Evolutionary conservation across 2,797 vertebrate species (phyloP), one percentile per base, ranked within the genome.

Genomic region (Ataeniobius toweri): DNA sequence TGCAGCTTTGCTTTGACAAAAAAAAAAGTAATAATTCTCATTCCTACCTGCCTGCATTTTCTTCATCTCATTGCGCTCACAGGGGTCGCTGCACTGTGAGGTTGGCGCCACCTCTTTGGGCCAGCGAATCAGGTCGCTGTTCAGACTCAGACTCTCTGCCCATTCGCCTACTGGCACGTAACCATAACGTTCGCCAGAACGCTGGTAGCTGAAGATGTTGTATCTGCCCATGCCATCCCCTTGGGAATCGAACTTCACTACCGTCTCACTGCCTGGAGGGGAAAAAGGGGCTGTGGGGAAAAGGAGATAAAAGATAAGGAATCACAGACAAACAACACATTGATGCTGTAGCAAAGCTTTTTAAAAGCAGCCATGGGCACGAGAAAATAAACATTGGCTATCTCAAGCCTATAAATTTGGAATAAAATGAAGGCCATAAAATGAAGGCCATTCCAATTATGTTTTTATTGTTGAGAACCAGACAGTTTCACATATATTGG

Each of bases 171-270:
- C 96, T 58, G 97, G 97, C 90, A 97, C 83, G 12, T 99, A 99
- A 77, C 95, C 91, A 50, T 97, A 98, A 86, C 96, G 97, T 78
- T 95, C 94, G 0, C 87, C 89, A 12, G 88, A 87, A 41, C 80
- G 93, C 92, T 99, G 98, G 93, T 99, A 99, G 92, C 98, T 99
- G 95, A 98, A 99, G 89, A 99, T 97, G 28, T 99, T 99, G 95
- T 99, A 99, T 82, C 96, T 94, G 73, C 98, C 98, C 86, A 99
- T 90, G 76, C 98, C 98, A 3, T 99, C 98, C 73, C 98, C 98
- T 50, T 96, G 98, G 73, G 95, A 91, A 76, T 99, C 98, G 86
- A 99, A 99, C 93, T 99, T 99, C 80, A 99, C 97, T 26, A 93
- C 88, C 22, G 95, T 98, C 89, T 99, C 98, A 0, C 89, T 95